Evolutionary conservation across 2,113 vertebrate genomes (phyloP).

Genomic region (Nothocercus nigrocapillus): DNA sequence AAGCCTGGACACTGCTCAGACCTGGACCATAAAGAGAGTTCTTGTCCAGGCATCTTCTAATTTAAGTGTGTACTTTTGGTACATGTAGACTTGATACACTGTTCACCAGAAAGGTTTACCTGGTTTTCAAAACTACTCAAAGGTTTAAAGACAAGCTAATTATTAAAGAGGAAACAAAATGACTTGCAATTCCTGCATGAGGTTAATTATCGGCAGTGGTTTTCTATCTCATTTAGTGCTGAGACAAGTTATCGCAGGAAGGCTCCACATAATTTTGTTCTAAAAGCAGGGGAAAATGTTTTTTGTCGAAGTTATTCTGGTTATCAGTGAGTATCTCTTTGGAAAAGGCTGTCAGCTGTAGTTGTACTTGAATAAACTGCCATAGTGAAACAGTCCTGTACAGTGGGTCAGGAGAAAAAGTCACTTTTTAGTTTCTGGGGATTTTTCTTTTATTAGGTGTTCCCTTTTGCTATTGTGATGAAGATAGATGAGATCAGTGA

Average conservation of each 20-base stretch:
- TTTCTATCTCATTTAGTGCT: not conserved
- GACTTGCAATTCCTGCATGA: not conserved
- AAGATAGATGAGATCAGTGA: not conserved
- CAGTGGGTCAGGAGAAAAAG: not conserved
- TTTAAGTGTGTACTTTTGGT: not conserved
- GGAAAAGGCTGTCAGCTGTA: not conserved
- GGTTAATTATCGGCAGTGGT: not conserved
- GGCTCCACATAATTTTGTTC: not conserved
- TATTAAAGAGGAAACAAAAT: not conserved
- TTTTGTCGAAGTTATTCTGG: not conserved
- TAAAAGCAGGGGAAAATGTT: not conserved
- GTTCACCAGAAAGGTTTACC: not conserved
- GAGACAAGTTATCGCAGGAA: not conserved
- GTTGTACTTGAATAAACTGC: not conserved
- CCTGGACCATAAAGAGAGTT: not conserved
- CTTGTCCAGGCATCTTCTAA: not conserved
- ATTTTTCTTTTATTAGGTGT: not conserved
- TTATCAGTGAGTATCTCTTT: not conserved
- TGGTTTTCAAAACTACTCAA: not conserved
- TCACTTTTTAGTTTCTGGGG: not conserved
- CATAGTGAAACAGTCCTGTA: not conserved
- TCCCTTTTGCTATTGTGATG: not conserved
- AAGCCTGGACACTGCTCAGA: not conserved
- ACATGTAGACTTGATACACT: not conserved
- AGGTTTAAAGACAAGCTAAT: not conserved